Evolutionary conservation across 2,888 invertebrate genomes (phyloP).

Genomic region (Cordilura impudica): DNA sequence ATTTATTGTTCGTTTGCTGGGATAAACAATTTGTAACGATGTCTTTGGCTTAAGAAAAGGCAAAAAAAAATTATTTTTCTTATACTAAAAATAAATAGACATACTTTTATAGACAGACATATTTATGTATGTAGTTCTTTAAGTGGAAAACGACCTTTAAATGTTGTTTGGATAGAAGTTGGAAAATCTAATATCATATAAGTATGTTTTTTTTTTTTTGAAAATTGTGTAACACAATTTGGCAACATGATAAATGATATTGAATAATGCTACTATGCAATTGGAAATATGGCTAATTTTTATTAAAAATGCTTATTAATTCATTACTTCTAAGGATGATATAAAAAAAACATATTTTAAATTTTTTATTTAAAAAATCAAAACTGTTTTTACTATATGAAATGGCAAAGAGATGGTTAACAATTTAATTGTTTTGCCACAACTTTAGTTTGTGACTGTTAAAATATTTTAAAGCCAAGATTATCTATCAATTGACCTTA

Average conservation of each 20-base stretch:
- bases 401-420: too few relatives aligned
- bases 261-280: background rate
- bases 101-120: background rate
- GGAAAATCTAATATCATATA: background rate
- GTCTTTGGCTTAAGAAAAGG: background rate
- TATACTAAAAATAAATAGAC: background rate
- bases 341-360: too few relatives aligned
- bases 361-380: too few relatives aligned
- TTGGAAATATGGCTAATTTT: too few relatives aligned
- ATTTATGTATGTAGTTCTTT: background rate
- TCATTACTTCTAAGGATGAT: too few relatives aligned
- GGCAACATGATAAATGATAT: background rate
- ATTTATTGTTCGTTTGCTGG: conserved; percentile 18
- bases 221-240: background rate
- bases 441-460: background rate
- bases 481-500: conserved; percentile 15
- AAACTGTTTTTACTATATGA: too few relatives aligned
- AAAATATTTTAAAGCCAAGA: background rate
- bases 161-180: conserved; percentile 42
- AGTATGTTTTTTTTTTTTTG: background rate
- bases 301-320: too few relatives aligned
- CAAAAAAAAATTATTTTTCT: background rate
- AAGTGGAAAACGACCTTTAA: conserved; percentile 57
- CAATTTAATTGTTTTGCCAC: background rate
- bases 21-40: conserved; percentile 26